A percentile compares a stretch with the other conserved stretches of the same genome.
These are phyloP conservation scores for Oscheius onirici DNA, from an alignment of 2,888 invertebrate species.

Conservation along the genomic window DNA sequence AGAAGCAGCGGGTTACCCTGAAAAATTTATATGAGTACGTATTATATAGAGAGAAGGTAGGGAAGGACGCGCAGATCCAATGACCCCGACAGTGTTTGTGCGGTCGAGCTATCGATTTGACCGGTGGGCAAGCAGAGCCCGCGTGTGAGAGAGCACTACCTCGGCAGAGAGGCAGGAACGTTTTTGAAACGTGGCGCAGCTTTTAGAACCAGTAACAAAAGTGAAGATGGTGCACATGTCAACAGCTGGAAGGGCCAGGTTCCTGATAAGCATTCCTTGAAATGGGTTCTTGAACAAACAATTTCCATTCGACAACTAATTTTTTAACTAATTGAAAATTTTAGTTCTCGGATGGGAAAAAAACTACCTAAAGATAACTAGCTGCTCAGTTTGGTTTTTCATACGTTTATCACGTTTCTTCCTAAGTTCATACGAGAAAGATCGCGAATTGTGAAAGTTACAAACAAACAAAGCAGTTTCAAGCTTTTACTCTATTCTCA, in stretches of 20 bases:
- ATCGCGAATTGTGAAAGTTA: no score
- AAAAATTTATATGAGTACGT: not conserved
- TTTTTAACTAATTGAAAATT: no score
- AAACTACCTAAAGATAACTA: no score
- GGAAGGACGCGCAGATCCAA: constrained; percentile 1
- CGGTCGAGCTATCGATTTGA: constrained; percentile 17
- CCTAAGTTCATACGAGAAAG: no score
- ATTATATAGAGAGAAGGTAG: not conserved
- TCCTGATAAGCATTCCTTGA: not conserved
- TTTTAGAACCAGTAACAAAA: not conserved
- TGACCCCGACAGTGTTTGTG: not conserved
- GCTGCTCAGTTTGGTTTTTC: no score
- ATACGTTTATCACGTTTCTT: no score
- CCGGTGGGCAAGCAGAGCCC: constrained; percentile 23
- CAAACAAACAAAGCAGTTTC: no score
- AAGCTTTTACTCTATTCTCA: no score
- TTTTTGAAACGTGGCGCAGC: constrained; percentile 6
- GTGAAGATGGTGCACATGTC: not conserved
- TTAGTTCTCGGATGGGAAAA: no score
- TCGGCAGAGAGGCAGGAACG: constrained; percentile 11
- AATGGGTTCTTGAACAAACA: no score
- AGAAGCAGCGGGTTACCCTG: not conserved
- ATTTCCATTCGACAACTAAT: no score
- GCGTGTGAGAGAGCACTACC: not conserved
- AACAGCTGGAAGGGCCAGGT: not conserved